phyloP scores from a whole-genome alignment of 2,113 vertebrate genomes.

The Urocolius indicus region DNA sequence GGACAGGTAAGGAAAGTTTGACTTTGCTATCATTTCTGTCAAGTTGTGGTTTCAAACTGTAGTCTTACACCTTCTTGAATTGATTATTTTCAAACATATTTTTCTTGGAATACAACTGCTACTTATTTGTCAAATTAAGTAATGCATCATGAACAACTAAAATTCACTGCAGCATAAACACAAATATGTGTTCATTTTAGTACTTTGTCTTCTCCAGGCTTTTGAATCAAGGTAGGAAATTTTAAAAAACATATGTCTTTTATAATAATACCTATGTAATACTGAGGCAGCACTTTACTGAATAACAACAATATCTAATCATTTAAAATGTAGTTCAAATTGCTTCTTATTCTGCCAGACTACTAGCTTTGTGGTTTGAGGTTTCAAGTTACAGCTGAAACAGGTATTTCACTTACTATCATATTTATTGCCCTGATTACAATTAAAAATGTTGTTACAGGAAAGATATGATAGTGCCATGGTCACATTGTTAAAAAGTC shows the following conservation, averaged over 20 bases:
- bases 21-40: not conserved
- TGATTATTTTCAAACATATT: conserved; percentile 14
- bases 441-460: conserved; percentile 47
- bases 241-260: conserved; percentile 38
- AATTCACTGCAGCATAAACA: conserved; percentile 60
- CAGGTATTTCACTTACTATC: conserved; percentile 19
- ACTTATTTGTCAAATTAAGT: conserved; percentile 41
- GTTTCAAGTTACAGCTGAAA: conserved; percentile 60
- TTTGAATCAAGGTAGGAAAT: conserved; percentile 27
- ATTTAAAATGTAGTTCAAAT: conserved; percentile 32
- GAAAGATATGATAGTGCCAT: not conserved
- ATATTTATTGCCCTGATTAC: conserved; percentile 64
- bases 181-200: conserved; percentile 61
- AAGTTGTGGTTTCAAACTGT: conserved; percentile 1
- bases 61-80: not conserved
- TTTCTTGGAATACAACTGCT: conserved; percentile 29
- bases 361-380: conserved; percentile 35
- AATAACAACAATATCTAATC: conserved; percentile 14
- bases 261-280: conserved; percentile 35
- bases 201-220: conserved; percentile 32
- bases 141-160: conserved; percentile 37
- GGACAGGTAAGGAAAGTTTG: not conserved
- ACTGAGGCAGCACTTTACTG: conserved; percentile 46
- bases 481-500: not conserved
- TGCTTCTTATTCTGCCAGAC: conserved; percentile 53